These are phyloP conservation scores for Plebejus melissa DNA, from an alignment of 2,888 invertebrate genomes.

Conservation along the genomic window DNA sequence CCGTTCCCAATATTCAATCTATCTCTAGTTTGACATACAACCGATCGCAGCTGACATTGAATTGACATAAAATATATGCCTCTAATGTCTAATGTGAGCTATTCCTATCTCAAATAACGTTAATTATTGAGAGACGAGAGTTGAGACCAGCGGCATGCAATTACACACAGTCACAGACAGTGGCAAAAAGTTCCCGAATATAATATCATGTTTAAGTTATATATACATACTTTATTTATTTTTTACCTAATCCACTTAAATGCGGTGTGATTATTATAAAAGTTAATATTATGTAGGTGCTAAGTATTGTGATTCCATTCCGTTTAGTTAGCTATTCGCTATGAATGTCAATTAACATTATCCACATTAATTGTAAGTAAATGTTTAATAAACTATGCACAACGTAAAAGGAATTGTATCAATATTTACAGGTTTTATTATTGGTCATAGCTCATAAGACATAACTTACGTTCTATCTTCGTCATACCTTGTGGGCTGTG, in stretches of 20 bases:
- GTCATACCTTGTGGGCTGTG: not conserved
- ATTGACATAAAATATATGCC: too few species aligned
- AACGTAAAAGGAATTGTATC: not conserved
- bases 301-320: not conserved
- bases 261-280: not conserved
- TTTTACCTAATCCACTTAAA: not conserved
- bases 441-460: not conserved
- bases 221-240: too few species aligned
- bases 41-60: too few species aligned
- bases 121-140: not conserved
- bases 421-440: not conserved
- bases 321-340: conserved; percentile 1
- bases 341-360: conserved; percentile 17
- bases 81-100: too few species aligned
- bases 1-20: too few species aligned
- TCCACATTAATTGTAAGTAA: not conserved
- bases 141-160: not conserved
- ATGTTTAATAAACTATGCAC: not conserved
- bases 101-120: too few species aligned
- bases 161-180: too few species aligned
- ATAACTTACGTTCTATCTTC: not conserved
- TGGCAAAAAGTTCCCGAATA: too few species aligned
- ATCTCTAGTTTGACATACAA: too few species aligned
- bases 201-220: too few species aligned
- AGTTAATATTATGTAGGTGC: not conserved